Conservation (phyloP, 1,140 invertebrate genomes). For the Bradynema listronoti region DNA sequence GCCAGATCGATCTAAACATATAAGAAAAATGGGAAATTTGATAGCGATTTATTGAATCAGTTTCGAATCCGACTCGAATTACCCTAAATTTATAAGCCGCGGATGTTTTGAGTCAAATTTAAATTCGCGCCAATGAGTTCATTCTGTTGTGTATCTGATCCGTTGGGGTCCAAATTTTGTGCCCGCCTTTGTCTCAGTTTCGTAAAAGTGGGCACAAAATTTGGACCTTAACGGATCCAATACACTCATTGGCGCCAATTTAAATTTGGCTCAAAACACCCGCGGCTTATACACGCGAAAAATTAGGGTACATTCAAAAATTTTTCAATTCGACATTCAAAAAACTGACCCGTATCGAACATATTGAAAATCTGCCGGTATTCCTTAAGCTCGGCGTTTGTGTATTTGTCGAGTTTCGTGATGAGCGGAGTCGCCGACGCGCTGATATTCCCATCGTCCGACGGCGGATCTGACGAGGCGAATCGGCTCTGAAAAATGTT, state of each 20-base stretch:
- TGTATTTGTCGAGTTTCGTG: conserved; percentile 49
- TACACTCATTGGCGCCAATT: no score
- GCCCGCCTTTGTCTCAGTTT: no score
- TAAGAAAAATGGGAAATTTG: no score
- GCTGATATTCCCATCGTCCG: conserved; percentile 16
- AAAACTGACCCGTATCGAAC: conserved; percentile 42
- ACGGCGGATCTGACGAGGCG: neutral
- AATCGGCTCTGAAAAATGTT: neutral
- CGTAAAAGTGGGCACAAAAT: no score
- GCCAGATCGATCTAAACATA: conserved; percentile 42
- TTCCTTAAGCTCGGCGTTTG: conserved; percentile 51
- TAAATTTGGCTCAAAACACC: no score
- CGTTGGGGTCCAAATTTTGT: no score
- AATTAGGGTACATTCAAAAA: neutral
- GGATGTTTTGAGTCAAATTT: no score
- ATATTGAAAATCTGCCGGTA: conserved; percentile 53
- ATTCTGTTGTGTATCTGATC: no score
- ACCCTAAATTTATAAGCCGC: neutral
- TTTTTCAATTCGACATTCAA: conserved; percentile 4
- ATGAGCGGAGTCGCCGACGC: conserved; percentile 31
- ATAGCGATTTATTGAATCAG: neutral
- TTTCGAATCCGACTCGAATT: neutral
- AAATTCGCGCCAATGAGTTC: no score
- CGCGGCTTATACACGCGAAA: no score
- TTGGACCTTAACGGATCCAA: no score